Conservation (phyloP, 2,888 invertebrate genomes). For the Eutolmus rufibarbis region DNA sequence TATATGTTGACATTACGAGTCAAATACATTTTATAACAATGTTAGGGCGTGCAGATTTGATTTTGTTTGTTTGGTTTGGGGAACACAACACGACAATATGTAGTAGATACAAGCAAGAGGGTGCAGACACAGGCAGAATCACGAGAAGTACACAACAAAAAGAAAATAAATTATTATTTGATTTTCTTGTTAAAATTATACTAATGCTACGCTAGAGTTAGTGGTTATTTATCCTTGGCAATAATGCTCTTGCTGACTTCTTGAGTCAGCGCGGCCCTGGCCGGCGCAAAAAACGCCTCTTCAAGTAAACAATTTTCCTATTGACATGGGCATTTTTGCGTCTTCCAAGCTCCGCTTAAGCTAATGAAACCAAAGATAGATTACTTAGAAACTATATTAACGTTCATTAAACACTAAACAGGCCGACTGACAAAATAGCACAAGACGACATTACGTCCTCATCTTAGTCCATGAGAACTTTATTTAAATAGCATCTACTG, state of each 20-base stretch:
- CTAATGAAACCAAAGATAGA: not conserved
- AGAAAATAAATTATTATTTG: constrained; percentile 46
- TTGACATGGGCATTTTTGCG: not conserved
- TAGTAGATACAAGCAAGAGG: constrained; percentile 50
- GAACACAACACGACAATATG: constrained; percentile 36
- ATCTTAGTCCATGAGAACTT: not conserved
- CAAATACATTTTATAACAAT: constrained; percentile 5
- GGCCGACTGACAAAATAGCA: not conserved
- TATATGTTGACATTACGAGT: constrained; percentile 39
- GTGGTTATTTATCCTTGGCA: not conserved
- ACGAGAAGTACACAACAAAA: constrained; percentile 55
- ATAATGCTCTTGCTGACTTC: not conserved
- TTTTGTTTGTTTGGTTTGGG: constrained; percentile 24
- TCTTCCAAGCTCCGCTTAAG: not conserved
- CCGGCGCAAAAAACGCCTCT: not conserved
- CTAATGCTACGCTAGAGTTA: not conserved
- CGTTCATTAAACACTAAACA: not conserved
- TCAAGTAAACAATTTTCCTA: not conserved
- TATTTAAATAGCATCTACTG: not conserved
- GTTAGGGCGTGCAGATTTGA: constrained; percentile 25
- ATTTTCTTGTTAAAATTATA: not conserved
- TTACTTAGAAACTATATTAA: constrained; percentile 23
- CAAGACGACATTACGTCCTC: not conserved
- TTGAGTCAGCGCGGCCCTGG: not conserved
- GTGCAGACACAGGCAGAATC: constrained; percentile 56